Evolutionary conservation across 1,140 invertebrate genomes (phyloP).

Genomic region (Camponotus vicinus): DNA sequence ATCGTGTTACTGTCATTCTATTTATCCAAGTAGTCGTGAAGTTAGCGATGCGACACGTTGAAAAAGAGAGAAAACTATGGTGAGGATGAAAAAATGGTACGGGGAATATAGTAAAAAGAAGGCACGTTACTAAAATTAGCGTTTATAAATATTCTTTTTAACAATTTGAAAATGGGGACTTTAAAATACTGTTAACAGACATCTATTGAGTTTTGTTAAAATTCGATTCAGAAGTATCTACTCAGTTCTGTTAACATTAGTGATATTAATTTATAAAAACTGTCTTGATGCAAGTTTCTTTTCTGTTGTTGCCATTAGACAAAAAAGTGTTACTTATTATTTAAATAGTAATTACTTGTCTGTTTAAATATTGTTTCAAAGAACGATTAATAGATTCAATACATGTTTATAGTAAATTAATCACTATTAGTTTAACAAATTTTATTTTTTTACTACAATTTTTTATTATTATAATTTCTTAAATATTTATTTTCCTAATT

Average conservation of each 20-base stretch:
- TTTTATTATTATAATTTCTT: slow-evolving; percentile 4
- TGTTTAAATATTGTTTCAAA: not conserved
- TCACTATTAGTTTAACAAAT: slow-evolving; percentile 1
- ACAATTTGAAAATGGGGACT: not conserved
- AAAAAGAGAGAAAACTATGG: slow-evolving; percentile 16
- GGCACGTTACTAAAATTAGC: slow-evolving; percentile 54
- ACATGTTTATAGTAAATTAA: not conserved
- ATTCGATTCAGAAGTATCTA: no score
- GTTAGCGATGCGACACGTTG: slow-evolving; percentile 1
- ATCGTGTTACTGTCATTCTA: slow-evolving; percentile 31
- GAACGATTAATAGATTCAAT: not conserved
- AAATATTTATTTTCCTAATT: slow-evolving; percentile 2
- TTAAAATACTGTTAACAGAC: not conserved
- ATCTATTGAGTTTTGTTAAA: not conserved
- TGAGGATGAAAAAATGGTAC: slow-evolving; percentile 15
- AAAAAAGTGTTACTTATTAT: not conserved
- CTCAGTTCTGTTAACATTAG: not conserved
- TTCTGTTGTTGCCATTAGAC: not conserved
- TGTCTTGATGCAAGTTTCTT: not conserved
- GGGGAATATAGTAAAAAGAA: slow-evolving; percentile 28
- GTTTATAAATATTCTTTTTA: not conserved
- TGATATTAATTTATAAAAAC: not conserved
- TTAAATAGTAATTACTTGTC: not conserved
- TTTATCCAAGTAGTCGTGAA: slow-evolving; percentile 4
- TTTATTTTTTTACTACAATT: not conserved